Evolutionary conservation across 2,888 invertebrate genomes (phyloP).

Genomic region (Monochamus alternatus): DNA sequence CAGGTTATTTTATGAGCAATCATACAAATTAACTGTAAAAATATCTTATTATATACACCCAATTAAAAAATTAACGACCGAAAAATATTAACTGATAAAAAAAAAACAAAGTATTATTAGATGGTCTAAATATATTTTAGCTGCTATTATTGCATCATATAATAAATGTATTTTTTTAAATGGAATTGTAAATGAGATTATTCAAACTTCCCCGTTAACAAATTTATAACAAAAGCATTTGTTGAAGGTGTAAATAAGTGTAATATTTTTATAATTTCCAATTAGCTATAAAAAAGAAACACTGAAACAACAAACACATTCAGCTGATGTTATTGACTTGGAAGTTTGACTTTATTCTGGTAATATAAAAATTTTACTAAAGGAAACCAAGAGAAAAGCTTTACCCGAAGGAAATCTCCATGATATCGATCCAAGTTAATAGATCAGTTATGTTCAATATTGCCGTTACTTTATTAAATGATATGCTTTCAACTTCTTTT

Average conservation of each 20-base stretch:
- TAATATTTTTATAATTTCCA: not conserved
- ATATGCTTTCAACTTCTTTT: constrained; percentile 24
- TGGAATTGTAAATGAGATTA: not conserved
- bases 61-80: not conserved
- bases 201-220: not conserved
- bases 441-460: constrained; percentile 8
- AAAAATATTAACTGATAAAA: not conserved
- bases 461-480: constrained; percentile 24
- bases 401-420: not conserved
- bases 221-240: not conserved
- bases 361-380: not conserved
- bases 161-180: not conserved
- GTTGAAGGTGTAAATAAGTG: not conserved
- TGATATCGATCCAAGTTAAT: constrained; percentile 2
- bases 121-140: not conserved
- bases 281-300: too few species aligned
- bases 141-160: not conserved
- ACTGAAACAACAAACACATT: too few species aligned
- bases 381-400: not conserved
- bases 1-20: constrained; percentile 86
- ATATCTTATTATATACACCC: constrained; percentile 11
- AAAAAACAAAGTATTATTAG: constrained; percentile 4
- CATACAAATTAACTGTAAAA: constrained; percentile 83
- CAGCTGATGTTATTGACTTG: too few species aligned
- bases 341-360: not conserved